These are phyloP conservation scores for Tenualosa thibaudeaui DNA, from an alignment of 2,797 vertebrate genomes.

Conservation along the genomic window DNA sequence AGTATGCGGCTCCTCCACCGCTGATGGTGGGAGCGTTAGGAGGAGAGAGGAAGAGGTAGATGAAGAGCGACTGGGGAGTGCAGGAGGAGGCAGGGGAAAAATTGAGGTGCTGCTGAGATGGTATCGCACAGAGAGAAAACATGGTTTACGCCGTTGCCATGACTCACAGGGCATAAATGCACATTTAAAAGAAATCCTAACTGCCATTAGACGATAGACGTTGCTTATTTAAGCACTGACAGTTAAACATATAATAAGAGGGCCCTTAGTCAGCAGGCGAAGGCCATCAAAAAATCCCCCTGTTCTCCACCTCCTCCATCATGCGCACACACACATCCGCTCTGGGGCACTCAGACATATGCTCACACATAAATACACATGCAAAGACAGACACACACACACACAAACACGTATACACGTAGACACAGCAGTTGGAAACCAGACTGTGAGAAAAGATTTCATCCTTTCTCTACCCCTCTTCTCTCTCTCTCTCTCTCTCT, in stretches of 20 bases:
- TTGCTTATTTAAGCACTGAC: constrained; percentile 63
- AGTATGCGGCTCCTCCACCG: constrained; percentile 45
- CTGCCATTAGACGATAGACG: constrained; percentile 57
- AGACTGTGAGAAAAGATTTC: neutral
- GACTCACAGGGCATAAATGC: constrained; percentile 59
- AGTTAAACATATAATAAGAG: constrained; percentile 68
- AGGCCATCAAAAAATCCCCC: constrained; percentile 35
- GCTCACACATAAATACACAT: neutral
- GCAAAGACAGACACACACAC: neutral
- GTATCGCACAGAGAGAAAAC: constrained; percentile 61
- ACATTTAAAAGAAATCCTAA: constrained; percentile 60
- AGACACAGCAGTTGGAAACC: neutral
- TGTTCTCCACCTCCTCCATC: constrained; percentile 37
- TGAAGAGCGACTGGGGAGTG: neutral
- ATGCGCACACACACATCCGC: constrained; percentile 52
- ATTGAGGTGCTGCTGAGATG: constrained; percentile 60
- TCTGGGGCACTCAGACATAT: neutral
- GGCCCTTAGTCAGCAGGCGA: constrained; percentile 60
- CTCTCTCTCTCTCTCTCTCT: neutral
- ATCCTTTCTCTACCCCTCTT: neutral
- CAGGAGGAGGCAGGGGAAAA: constrained; percentile 58
- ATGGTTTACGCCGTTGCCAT: constrained; percentile 62
- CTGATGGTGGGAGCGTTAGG: constrained; percentile 24
- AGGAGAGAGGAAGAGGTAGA: neutral
- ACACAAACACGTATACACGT: neutral